These are phyloP conservation scores for Seira musarum DNA, from an alignment of 2,888 invertebrate genomes.

Conservation along the genomic window DNA sequence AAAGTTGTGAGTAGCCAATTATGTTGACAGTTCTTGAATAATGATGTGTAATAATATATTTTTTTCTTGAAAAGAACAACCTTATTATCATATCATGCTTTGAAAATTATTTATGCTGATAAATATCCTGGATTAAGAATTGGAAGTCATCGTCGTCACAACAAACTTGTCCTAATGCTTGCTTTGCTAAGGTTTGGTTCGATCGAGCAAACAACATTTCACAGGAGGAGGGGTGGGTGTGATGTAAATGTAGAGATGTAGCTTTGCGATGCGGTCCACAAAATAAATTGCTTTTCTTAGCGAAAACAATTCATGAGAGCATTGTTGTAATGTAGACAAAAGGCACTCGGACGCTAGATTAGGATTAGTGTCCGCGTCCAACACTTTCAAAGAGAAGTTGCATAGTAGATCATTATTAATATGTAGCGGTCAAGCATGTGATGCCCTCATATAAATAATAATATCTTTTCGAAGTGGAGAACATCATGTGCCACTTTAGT, in stretches of 20 bases:
- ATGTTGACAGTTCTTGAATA: slow-evolving; percentile 70
- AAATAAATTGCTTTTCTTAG: slow-evolving; percentile 17
- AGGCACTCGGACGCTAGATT: neutral
- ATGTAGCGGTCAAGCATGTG: slow-evolving; percentile 1
- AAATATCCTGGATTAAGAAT: slow-evolving; percentile 12
- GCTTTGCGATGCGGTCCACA: neutral
- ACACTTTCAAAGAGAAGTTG: neutral
- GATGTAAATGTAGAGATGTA: neutral
- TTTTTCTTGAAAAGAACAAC: slow-evolving; percentile 4
- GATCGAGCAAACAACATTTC: neutral
- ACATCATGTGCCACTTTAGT: slow-evolving; percentile 14
- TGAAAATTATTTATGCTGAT: slow-evolving; percentile 6
- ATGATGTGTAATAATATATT: slow-evolving; percentile 64
- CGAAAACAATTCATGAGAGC: slow-evolving; percentile 3
- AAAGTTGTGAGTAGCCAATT: slow-evolving; percentile 69
- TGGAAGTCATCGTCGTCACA: neutral
- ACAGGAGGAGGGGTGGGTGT: slow-evolving; percentile 10
- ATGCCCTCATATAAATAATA: neutral
- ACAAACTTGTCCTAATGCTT: neutral
- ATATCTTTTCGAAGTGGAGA: neutral
- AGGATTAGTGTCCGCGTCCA: neutral
- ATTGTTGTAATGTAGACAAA: slow-evolving; percentile 9
- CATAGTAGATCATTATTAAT: neutral
- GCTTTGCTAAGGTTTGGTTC: neutral
- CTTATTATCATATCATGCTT: slow-evolving; percentile 13